Evolutionary conservation across 1,140 invertebrate genomes (phyloP).

Genomic region (Orchesella cincta): DNA sequence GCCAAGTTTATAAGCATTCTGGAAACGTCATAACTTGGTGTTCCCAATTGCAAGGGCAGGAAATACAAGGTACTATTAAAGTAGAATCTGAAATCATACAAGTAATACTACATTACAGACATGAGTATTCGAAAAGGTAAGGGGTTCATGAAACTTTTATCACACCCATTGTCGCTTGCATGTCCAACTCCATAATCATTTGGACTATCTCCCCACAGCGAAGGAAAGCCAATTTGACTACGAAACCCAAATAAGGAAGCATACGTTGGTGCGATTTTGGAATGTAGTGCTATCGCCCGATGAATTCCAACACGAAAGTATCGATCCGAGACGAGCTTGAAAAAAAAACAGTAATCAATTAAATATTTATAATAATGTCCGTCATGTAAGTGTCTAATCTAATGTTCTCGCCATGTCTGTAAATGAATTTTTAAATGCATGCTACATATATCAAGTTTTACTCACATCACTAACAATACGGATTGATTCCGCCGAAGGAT

Average conservation of each 20-base stretch:
- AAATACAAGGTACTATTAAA: slow-evolving; percentile 33
- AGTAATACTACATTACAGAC: not conserved
- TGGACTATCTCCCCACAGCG: slow-evolving; percentile 15
- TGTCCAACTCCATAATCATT: slow-evolving; percentile 22
- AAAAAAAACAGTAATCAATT: slow-evolving; percentile 21
- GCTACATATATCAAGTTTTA: no score
- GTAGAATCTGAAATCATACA: slow-evolving; percentile 3
- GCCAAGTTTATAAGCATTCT: slow-evolving; percentile 29
- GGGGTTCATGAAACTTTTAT: not conserved
- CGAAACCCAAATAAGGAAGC: slow-evolving; percentile 25
- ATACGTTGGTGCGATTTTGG: slow-evolving; percentile 28
- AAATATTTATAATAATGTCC: not conserved
- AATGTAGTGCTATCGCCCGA: slow-evolving; percentile 27
- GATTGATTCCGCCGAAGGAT: slow-evolving; percentile 10
- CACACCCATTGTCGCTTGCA: slow-evolving; percentile 16
- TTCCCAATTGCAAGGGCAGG: slow-evolving; percentile 1
- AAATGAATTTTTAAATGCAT: no score
- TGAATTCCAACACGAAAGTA: slow-evolving; percentile 28
- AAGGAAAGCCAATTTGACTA: not conserved
- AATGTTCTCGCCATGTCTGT: no score
- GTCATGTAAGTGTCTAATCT: not conserved
- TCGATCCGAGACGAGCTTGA: not conserved
- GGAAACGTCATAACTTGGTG: slow-evolving; percentile 21
- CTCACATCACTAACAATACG: slow-evolving; percentile 34
- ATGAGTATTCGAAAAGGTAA: not conserved